Evolutionary conservation across 2,113 vertebrate species (phyloP), one percentile per base, ranked within the genome.

Genomic region (Isichthys henryi): DNA sequence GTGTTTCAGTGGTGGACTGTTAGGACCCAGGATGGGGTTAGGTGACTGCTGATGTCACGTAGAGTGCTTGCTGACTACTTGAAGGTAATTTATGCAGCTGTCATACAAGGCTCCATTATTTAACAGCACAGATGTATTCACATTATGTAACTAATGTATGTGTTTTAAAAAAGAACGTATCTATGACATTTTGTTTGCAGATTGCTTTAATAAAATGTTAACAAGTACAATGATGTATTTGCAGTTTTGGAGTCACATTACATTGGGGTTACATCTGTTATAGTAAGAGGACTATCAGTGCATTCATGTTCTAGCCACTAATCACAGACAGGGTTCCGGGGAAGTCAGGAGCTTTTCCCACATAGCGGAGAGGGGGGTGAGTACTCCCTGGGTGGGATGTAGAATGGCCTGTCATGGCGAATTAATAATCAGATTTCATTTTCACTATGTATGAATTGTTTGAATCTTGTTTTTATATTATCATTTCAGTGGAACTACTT

Each of bases 121-220:
- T 89, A 91, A 66, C 74, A 92, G 49, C 53, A 87, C 53, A 70
- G n/a, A 15, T 84, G 49, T 88, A 87, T 74, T 89, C 84, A 87
- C 52, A 88, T 74, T 23, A 89, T 90, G 85, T 91, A 80, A 91
- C 66, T n/a, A 58, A n/a, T 93, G 35, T 89, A 48, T 85, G 91
- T 94, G 88, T 91, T 89, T 80, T 89, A 88, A 88, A 80, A 86
- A 90, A 90, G 91, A 91, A 70, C 3, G 27, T 82, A 49, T 77
- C 66, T 88, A 70, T 88, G 70, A 62, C 27, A 83, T 93, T 95
- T 95, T 95, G 87, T 94, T 94, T 93, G 91, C 91, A 89, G 82
- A 92, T 90, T 90, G 88, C 92, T 93, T 93, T 93, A 95, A 93
- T 95, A 95, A 96, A 95, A 92, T 27, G 4, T 92, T 89, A 90